phyloP scores from a whole-genome alignment of 1,140 invertebrate species.

The Aporrectodea caliginosa region DNA sequence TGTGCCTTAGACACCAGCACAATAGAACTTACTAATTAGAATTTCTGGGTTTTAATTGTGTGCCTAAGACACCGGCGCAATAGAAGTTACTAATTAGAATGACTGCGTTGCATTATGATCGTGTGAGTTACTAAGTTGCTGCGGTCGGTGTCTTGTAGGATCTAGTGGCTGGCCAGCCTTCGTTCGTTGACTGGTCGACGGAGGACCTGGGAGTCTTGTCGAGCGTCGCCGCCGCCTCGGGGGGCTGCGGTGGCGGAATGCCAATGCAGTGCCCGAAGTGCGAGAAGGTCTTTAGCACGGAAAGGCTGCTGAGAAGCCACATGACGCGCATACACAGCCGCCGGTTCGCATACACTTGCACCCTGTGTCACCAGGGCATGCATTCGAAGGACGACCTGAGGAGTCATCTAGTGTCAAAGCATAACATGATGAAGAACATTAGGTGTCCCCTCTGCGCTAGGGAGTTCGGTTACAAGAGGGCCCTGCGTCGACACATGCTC shows the following conservation, averaged over 20 bases:
- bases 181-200: background rate
- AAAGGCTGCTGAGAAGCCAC: background rate
- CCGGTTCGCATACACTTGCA: constrained; percentile 11
- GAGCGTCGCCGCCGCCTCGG: no score
- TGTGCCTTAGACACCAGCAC: no score
- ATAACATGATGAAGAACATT: constrained; percentile 9
- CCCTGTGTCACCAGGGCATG: constrained; percentile 13
- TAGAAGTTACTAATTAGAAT: no score
- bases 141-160: background rate
- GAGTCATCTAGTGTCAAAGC: constrained; percentile 12
- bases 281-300: background rate
- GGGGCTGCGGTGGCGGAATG: no score
- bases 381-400: background rate
- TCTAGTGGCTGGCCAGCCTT: background rate
- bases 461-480: constrained; percentile 12
- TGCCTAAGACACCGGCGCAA: no score
- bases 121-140: background rate
- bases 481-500: constrained; percentile 11
- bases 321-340: background rate
- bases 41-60: no score
- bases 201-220: no score
- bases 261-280: background rate
- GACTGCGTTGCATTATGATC: no score
- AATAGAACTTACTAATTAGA: no score
- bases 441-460: constrained; percentile 22